Conservation (phyloP, 35 echinoderm and acorn worm genomes). For the Anneissia japonica region DNA sequence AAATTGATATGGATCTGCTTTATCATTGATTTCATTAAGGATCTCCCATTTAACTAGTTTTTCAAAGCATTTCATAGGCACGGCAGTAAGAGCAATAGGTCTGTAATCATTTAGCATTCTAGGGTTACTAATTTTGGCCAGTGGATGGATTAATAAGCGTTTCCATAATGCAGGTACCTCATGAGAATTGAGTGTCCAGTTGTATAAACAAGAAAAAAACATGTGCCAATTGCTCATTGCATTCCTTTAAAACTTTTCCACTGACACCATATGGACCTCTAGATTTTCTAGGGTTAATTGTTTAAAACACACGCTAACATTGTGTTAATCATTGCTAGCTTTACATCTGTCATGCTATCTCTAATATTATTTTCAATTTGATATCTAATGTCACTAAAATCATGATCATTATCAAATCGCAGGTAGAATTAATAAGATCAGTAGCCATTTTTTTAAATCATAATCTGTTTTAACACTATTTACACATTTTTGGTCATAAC, state of each 20-base stretch:
- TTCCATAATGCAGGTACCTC: constrained; percentile 25
- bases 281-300: constrained; percentile 18
- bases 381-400: too few species aligned
- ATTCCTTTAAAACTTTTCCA: not conserved
- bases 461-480: too few species aligned
- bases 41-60: not conserved
- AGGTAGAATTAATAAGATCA: too few species aligned
- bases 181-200: not conserved
- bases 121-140: constrained; percentile 9
- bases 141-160: constrained; percentile 7
- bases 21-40: not conserved
- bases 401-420: too few species aligned
- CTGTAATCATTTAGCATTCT: constrained; percentile 21
- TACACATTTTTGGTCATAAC: too few species aligned
- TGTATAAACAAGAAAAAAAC: constrained; percentile 13
- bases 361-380: too few species aligned
- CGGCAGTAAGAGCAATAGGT: constrained; percentile 21
- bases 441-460: too few species aligned
- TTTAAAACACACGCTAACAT: not conserved
- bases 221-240: constrained; percentile 1
- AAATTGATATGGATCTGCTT: constrained; percentile 11
- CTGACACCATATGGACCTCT: constrained; percentile 18
- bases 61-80: constrained; percentile 46
- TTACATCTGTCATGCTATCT: not conserved
- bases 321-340: too few species aligned